phyloP scores from a whole-genome alignment of 2,797 vertebrate species.

The Dendrocincla tyrannina region DNA sequence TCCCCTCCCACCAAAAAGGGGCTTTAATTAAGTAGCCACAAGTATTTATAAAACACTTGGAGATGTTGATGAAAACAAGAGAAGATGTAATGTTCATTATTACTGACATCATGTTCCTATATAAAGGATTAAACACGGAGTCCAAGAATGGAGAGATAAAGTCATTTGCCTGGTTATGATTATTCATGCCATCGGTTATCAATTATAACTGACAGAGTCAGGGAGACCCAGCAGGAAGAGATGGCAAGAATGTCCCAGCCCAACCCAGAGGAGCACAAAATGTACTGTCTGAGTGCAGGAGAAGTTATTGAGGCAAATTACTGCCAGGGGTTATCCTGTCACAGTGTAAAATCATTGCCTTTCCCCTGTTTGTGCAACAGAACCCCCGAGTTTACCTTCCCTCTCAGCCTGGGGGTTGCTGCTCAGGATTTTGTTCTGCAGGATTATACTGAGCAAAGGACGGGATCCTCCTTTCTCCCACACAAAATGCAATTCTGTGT shows the following conservation, averaged over 20 bases:
- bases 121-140: background rate
- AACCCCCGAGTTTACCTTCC: background rate
- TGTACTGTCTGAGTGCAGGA: background rate
- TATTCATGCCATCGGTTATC: background rate
- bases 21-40: background rate
- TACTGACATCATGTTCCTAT: background rate
- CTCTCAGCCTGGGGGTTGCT: background rate
- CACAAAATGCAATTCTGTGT: background rate
- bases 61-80: background rate
- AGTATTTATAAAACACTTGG: background rate
- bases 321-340: background rate
- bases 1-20: background rate
- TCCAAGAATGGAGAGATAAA: background rate
- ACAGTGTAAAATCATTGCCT: background rate
- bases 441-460: background rate
- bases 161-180: background rate
- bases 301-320: background rate
- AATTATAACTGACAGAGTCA: background rate
- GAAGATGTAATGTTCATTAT: background rate
- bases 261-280: background rate
- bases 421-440: background rate
- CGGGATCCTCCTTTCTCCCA: background rate
- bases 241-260: background rate
- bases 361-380: background rate
- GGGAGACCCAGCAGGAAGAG: background rate